These are phyloP conservation scores for Pseudococcus viburni DNA, from an alignment of 2,888 invertebrate genomes.

Conservation along the genomic window DNA sequence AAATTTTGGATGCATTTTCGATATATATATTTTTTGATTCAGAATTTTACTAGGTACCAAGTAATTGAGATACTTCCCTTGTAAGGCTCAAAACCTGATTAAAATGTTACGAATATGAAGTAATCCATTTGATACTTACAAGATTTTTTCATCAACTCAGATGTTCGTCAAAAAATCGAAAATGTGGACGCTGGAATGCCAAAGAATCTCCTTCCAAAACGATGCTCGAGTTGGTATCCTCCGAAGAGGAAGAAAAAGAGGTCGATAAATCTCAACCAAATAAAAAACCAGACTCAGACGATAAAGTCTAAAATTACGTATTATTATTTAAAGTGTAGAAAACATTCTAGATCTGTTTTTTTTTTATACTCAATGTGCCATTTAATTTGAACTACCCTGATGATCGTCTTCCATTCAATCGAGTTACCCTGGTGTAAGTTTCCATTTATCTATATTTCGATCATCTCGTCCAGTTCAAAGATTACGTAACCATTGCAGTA, in stretches of 20 bases:
- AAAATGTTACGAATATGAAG: too few species aligned
- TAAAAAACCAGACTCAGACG: not conserved
- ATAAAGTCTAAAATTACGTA: constrained; percentile 19
- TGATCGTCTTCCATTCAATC: not conserved
- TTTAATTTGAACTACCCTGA: not conserved
- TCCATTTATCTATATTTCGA: not conserved
- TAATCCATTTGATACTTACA: too few species aligned
- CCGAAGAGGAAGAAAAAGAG: constrained; percentile 57
- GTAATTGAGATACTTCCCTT: too few species aligned
- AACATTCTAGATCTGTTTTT: not conserved
- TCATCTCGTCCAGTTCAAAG: not conserved
- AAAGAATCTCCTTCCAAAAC: constrained; percentile 58
- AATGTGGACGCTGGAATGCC: constrained; percentile 53
- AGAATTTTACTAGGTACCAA: too few species aligned
- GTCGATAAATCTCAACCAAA: constrained; percentile 45
- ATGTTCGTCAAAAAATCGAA: constrained; percentile 60
- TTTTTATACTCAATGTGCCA: not conserved
- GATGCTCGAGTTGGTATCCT: constrained; percentile 60
- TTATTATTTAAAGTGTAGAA: not conserved
- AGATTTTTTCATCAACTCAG: not conserved
- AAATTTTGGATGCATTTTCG: too few species aligned
- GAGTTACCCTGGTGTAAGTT: not conserved
- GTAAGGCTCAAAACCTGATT: too few species aligned
- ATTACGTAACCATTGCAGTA: not conserved
- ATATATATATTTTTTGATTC: too few species aligned